These are phyloP conservation scores for Pogonomyrmex barbatus DNA, from an alignment of 1,140 invertebrate species.

Conservation along the genomic window DNA sequence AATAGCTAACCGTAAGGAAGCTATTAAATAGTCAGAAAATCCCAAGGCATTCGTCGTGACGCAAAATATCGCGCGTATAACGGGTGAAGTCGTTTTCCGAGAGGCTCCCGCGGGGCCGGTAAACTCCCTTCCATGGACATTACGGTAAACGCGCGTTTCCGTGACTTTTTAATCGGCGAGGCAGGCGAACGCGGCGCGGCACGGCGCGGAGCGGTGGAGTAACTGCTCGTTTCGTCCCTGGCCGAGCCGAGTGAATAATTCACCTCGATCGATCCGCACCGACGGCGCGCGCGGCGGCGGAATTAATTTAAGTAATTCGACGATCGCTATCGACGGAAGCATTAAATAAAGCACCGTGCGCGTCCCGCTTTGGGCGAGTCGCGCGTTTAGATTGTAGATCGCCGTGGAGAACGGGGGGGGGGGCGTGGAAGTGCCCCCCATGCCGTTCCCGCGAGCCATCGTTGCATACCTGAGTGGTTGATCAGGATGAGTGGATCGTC, in stretches of 20 bases:
- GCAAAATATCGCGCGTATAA: constrained; percentile 33
- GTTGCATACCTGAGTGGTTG: constrained; percentile 82
- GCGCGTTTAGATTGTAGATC: constrained; percentile 78
- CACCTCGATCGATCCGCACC: constrained; percentile 65
- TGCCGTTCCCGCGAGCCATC: constrained; percentile 72
- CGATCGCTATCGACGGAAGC: constrained; percentile 78
- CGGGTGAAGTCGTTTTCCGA: constrained; percentile 75
- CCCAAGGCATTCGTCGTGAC: not conserved
- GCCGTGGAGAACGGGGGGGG: not conserved
- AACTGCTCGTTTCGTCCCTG: constrained; percentile 48
- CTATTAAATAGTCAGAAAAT: not conserved
- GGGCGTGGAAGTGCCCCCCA: no score
- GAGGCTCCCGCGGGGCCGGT: constrained; percentile 65
- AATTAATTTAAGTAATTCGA: constrained; percentile 78
- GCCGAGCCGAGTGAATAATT: constrained; percentile 68
- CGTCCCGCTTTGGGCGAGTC: constrained; percentile 58
- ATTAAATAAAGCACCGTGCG: constrained; percentile 80
- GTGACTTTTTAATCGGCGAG: constrained; percentile 57
- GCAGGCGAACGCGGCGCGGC: constrained; percentile 1
- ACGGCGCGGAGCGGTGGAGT: not conserved
- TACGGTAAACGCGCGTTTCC: constrained; percentile 64
- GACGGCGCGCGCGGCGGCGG: constrained; percentile 45
- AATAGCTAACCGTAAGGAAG: not conserved
- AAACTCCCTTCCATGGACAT: constrained; percentile 67
- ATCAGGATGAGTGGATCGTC: constrained; percentile 78